Conservation (phyloP, 2,113 vertebrate species). For the Brachypodius melanocephalos region DNA sequence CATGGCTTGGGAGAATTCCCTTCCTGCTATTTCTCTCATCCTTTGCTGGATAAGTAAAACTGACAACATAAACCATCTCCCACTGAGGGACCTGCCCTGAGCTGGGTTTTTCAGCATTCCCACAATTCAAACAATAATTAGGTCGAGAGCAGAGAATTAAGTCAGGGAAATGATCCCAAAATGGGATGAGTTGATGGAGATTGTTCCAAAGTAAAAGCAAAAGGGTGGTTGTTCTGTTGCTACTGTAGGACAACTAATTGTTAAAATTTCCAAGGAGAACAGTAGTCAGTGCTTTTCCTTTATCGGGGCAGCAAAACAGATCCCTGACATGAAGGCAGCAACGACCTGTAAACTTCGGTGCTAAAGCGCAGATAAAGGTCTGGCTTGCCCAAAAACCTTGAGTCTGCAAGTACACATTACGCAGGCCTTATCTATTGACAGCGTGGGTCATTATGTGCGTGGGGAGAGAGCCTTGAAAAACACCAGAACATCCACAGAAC, state of each 20-base stretch:
- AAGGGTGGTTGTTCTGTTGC: not conserved
- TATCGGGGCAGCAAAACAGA: not conserved
- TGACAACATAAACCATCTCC: not conserved
- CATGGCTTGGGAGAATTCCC: not conserved
- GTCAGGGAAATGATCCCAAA: not conserved
- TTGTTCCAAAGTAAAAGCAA: not conserved
- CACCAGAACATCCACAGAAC: conserved; percentile 29
- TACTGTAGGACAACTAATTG: not conserved
- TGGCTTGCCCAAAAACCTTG: not conserved
- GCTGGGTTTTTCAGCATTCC: not conserved
- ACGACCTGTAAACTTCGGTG: not conserved
- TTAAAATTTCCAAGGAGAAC: not conserved
- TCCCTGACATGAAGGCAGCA: not conserved
- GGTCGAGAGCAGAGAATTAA: not conserved
- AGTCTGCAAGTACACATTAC: not conserved
- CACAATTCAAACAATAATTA: not conserved
- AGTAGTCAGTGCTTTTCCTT: not conserved
- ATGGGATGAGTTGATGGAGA: not conserved
- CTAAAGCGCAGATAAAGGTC: not conserved
- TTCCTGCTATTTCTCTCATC: not conserved
- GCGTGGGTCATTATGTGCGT: not conserved
- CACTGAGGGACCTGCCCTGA: not conserved
- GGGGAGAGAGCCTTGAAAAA: conserved; percentile 44
- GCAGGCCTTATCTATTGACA: conserved; percentile 7
- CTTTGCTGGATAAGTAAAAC: not conserved